Conservation (phyloP, 2,797 vertebrate genomes). For the Uromys caudimaculatus region DNA sequence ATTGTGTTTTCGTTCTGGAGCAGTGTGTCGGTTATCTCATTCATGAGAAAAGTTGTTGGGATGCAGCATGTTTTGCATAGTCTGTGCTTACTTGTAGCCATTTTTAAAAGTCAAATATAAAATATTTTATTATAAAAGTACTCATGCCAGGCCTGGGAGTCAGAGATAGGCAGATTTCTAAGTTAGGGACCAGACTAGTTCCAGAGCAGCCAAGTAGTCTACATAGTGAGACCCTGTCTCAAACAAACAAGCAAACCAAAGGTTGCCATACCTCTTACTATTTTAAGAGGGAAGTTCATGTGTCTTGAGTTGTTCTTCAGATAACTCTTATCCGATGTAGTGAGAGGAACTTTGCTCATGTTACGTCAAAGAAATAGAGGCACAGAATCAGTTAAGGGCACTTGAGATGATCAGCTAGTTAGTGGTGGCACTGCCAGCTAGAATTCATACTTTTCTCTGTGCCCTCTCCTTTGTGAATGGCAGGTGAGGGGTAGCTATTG, state of each 20-base stretch:
- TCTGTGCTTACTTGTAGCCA: slow-evolving; percentile 26
- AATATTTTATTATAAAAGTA: slow-evolving; percentile 6
- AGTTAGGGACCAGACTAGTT: not conserved
- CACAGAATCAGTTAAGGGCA: not conserved
- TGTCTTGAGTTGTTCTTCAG: slow-evolving; percentile 41
- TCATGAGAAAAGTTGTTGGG: slow-evolving; percentile 12
- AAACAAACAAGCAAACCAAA: not conserved
- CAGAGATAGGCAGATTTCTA: not conserved
- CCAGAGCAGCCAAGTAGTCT: not conserved
- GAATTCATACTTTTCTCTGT: not conserved
- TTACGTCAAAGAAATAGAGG: not conserved
- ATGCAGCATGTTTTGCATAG: not conserved
- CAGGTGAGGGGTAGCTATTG: not conserved
- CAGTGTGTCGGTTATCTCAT: not conserved
- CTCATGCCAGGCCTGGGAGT: not conserved
- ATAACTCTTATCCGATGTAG: not conserved
- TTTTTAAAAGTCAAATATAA: slow-evolving; percentile 42
- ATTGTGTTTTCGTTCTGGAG: not conserved
- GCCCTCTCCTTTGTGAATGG: slow-evolving; percentile 11
- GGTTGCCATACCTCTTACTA: not conserved
- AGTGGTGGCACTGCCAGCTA: not conserved
- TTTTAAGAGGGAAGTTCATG: slow-evolving; percentile 1
- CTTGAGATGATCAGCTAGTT: not conserved
- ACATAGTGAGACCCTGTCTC: not conserved
- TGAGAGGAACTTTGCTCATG: not conserved